Evolutionary conservation across 2,797 vertebrate genomes (phyloP).

Genomic region (Sebastes glaucus): DNA sequence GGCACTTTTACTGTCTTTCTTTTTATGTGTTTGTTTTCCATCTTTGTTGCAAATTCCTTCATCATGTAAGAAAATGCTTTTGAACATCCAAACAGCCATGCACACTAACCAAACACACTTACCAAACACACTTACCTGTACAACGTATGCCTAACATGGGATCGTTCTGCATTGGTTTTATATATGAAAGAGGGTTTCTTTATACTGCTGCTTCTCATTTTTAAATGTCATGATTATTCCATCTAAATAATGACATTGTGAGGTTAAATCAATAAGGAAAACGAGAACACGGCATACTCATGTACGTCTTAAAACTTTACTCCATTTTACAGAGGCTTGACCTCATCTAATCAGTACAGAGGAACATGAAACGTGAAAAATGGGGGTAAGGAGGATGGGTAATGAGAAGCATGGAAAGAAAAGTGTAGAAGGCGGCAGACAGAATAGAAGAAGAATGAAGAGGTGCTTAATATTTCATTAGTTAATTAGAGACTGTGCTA

Average conservation of each 20-base stretch:
- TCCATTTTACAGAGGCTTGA: conserved; percentile 6
- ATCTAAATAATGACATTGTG: not conserved
- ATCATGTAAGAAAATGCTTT: conserved; percentile 22
- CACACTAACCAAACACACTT: not conserved
- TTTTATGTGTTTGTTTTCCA: conserved; percentile 20
- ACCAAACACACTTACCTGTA: not conserved
- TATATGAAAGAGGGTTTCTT: not conserved
- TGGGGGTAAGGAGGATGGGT: conserved; percentile 58
- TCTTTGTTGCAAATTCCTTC: conserved; percentile 21
- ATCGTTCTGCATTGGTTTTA: not conserved
- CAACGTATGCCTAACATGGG: not conserved
- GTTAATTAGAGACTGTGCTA: conserved; percentile 80
- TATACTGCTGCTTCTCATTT: not conserved
- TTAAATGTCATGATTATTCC: conserved; percentile 13
- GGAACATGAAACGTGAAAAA: conserved; percentile 50
- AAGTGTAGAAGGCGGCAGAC: conserved; percentile 58
- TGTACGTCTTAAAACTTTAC: conserved; percentile 4
- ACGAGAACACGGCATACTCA: not conserved
- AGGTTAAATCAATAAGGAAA: conserved; percentile 30
- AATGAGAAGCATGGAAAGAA: conserved; percentile 55
- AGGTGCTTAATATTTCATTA: conserved; percentile 84
- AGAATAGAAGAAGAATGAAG: conserved; percentile 72
- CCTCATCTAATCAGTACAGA: conserved; percentile 24
- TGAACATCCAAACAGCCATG: not conserved
- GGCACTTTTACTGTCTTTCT: not conserved